phyloP scores from a whole-genome alignment of 2,113 vertebrate genomes.

The Octodon degus region DNA sequence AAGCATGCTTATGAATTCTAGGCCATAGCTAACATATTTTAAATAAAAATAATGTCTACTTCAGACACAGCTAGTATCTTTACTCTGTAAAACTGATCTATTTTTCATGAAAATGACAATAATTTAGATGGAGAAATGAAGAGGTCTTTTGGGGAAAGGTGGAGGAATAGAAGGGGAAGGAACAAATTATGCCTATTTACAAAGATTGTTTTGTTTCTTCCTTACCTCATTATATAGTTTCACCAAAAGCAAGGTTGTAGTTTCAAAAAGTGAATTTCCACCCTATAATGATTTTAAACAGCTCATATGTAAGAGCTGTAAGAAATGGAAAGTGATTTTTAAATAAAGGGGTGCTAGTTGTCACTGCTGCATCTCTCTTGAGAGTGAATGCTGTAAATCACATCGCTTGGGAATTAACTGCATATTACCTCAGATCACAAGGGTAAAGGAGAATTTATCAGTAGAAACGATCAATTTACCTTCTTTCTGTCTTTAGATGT shows the following conservation, averaged over 20 bases:
- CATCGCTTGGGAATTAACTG: conserved; percentile 60
- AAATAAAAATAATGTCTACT: conserved; percentile 62
- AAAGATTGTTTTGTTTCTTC: conserved; percentile 42
- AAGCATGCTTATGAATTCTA: conserved; percentile 69
- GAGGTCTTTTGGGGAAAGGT: conserved; percentile 1
- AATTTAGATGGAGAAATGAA: conserved; percentile 51
- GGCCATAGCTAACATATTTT: conserved; percentile 49
- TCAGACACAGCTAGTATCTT: conserved; percentile 32
- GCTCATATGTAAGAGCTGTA: background rate
- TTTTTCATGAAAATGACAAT: conserved; percentile 53
- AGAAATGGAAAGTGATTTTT: conserved; percentile 61
- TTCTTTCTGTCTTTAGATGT: conserved; percentile 65
- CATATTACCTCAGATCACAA: conserved; percentile 64
- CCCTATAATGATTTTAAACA: conserved; percentile 46
- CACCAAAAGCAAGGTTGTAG: conserved; percentile 56
- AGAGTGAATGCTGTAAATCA: conserved; percentile 68
- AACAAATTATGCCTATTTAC: background rate
- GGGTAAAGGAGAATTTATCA: conserved; percentile 59
- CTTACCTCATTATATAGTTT: background rate
- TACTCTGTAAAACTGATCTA: conserved; percentile 30
- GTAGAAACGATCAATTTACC: conserved; percentile 55
- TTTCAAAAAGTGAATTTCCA: conserved; percentile 55
- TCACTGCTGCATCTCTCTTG: conserved; percentile 37
- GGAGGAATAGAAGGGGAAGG: background rate
- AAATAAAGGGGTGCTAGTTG: conserved; percentile 55